Base-by-base conservation (phyloP, 2,888 invertebrate genomes). In the Ypsolopha sequella region DNA sequence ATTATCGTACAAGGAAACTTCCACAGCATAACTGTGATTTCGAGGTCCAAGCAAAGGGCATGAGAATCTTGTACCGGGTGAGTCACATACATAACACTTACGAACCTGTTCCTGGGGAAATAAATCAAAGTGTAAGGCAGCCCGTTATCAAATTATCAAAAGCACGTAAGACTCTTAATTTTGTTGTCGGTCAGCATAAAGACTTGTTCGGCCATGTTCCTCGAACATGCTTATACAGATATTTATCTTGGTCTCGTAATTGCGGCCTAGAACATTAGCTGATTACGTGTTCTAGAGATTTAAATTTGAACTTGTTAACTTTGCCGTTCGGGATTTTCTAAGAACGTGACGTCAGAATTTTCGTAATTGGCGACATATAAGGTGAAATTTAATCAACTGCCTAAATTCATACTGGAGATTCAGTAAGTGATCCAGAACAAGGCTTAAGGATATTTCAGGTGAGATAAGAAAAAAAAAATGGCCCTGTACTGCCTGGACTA, bases 101-200 rank as follows among this genome's bases (percentile, higher is more conserved):
- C 35, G 57, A 73, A 73, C 79, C 71, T 64, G 80, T 76, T 53
- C 14, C 53, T 51, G 53, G 59, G 55, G 65, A 71, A 73, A 84
- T 82, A 84, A 86, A 85, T 85, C 84, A 85, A 80, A 74, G 58
- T 60, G 56, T 57, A 56, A 61, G 62, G 65, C 67, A 64, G 72
- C 65, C 70, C 68, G 84, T 84, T 85, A 86, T 86, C 85, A 85
- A 80, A 84, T 80, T 82, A 86, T 85, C 85, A 82, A 78, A 76
- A 68, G 72, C 82, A 84, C 85, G 84, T 82, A 73, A 76, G 77
- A 66, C 73, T 67, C 68, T 82, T 81, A 82, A 84, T 82, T 84
- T 79, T 68, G 64, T 66, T 67, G 76, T 68, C 81, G 84, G 84
- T 79, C 80, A 79, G 73, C 70, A 72, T 74, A 76, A 80, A 82